A percentile compares a stretch with the other conserved stretches of the same genome.
These are phyloP conservation scores for Caracal caracal DNA, from an alignment of 2,113 vertebrate species.

Conservation along the genomic window DNA sequence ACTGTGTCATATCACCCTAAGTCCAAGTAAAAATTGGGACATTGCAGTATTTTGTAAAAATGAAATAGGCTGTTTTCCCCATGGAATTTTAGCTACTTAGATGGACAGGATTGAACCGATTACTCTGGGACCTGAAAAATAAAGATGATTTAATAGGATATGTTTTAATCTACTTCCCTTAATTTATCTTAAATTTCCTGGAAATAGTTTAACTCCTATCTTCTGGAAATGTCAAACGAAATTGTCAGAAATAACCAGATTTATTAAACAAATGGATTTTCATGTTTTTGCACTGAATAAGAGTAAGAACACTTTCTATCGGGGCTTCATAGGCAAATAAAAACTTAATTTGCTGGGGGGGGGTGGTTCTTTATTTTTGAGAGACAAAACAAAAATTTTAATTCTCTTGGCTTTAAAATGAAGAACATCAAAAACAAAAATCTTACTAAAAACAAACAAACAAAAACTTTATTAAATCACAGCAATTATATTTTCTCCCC, in stretches of 20 bases:
- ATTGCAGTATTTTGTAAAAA: slow-evolving; percentile 32
- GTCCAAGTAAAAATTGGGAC: slow-evolving; percentile 18
- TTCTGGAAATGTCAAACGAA: slow-evolving; percentile 44
- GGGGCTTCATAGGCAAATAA: neutral
- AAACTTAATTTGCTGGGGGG: neutral
- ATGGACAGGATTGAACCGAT: neutral
- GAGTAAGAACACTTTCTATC: neutral
- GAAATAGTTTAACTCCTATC: slow-evolving; percentile 37
- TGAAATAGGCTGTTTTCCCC: slow-evolving; percentile 14
- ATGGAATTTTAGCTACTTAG: slow-evolving; percentile 38
- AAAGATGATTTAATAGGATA: slow-evolving; percentile 7
- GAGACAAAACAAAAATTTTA: neutral
- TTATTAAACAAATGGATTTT: slow-evolving; percentile 4
- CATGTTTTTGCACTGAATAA: slow-evolving; percentile 30
- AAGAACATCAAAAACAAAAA: neutral
- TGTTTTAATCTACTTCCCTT: slow-evolving; percentile 35
- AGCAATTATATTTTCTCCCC: neutral
- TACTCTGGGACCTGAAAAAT: neutral
- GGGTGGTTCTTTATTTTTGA: slow-evolving; percentile 2
- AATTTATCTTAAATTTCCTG: slow-evolving; percentile 38
- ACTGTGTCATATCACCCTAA: neutral
- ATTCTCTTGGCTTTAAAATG: neutral
- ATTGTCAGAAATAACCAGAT: slow-evolving; percentile 13
- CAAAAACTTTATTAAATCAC: neutral
- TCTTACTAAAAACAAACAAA: neutral